Conservation (phyloP, 2,888 invertebrate species). For the Epicampocera succincta region DNA sequence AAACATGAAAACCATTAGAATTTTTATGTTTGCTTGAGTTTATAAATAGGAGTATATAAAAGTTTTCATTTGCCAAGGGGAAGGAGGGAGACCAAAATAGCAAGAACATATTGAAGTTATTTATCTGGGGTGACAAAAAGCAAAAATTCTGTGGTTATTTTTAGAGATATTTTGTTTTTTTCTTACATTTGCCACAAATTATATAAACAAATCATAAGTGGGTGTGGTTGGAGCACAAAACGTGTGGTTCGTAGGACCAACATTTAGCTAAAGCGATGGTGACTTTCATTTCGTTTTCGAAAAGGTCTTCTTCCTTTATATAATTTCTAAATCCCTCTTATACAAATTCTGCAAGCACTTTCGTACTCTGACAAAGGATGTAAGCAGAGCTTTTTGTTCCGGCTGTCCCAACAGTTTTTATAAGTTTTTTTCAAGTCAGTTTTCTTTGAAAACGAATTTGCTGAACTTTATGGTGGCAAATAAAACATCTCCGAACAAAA, state of each 20-base stretch:
- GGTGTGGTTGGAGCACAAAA: too few relatives aligned
- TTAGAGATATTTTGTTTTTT: too few relatives aligned
- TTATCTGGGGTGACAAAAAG: not conserved
- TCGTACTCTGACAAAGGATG: too few relatives aligned
- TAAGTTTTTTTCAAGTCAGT: conserved; percentile 29
- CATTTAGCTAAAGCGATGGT: too few relatives aligned
- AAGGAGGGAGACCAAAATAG: not conserved
- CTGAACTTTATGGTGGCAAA: conserved; percentile 9
- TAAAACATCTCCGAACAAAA: not conserved
- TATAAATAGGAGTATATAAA: conserved; percentile 32
- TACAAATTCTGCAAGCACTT: too few relatives aligned
- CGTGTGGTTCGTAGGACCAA: not conserved
- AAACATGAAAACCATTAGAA: conserved; percentile 60
- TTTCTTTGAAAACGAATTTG: conserved; percentile 41
- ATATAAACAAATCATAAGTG: too few relatives aligned
- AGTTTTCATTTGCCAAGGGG: conserved; percentile 3
- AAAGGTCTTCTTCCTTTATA: too few relatives aligned
- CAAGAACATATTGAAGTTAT: conserved; percentile 6
- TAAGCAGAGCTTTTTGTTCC: conserved; percentile 21
- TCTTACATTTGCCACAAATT: too few relatives aligned
- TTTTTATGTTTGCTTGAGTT: conserved; percentile 18
- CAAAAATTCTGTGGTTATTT: not conserved
- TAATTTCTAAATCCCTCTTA: too few relatives aligned
- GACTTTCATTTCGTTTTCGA: too few relatives aligned
- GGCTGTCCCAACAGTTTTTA: too few relatives aligned